Percentiles rank a stretch among this genome's conserved stretches.
Evolutionary conservation across 2,888 invertebrate species (phyloP).

Genomic region (Eupithecia subumbrata): DNA sequence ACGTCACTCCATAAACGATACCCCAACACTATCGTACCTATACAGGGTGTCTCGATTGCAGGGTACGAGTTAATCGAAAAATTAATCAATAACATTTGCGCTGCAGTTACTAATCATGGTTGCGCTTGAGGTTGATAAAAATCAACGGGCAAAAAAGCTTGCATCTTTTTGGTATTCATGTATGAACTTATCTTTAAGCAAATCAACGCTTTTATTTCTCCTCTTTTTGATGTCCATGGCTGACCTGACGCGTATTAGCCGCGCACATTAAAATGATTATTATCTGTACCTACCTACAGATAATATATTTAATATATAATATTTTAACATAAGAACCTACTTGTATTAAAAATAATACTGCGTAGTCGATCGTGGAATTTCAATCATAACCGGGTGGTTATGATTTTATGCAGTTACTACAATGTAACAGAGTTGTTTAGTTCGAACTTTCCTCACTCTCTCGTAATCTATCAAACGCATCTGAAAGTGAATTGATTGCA

Average conservation of each 20-base stretch:
- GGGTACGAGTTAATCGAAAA: conserved; percentile 36
- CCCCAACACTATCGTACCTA: conserved; percentile 28
- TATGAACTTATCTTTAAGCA: not conserved
- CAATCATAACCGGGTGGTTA: not conserved
- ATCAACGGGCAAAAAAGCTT: not conserved
- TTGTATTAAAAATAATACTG: not conserved
- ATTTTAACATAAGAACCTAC: too few species aligned
- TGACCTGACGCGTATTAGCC: not conserved
- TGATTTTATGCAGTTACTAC: conserved; percentile 15
- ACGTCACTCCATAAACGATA: conserved; percentile 49
- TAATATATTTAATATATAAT: too few species aligned
- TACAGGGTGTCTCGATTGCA: conserved; percentile 16
- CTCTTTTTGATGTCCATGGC: not conserved
- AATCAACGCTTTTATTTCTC: not conserved
- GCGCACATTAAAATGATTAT: not conserved
- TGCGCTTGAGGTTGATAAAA: conserved; percentile 8
- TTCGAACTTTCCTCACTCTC: conserved; percentile 57
- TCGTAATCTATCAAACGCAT: conserved; percentile 49
- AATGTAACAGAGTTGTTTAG: conserved; percentile 37
- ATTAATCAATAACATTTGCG: conserved; percentile 51
- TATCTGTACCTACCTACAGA: not conserved
- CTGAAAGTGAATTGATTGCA: conserved; percentile 67
- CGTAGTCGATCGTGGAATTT: not conserved
- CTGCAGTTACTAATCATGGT: conserved; percentile 29
- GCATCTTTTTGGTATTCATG: not conserved